Percentiles rank a stretch among this genome's conserved stretches.
Evolutionary conservation across 2,888 invertebrate species (phyloP).

Genomic region (Heterodera filipjevi): DNA sequence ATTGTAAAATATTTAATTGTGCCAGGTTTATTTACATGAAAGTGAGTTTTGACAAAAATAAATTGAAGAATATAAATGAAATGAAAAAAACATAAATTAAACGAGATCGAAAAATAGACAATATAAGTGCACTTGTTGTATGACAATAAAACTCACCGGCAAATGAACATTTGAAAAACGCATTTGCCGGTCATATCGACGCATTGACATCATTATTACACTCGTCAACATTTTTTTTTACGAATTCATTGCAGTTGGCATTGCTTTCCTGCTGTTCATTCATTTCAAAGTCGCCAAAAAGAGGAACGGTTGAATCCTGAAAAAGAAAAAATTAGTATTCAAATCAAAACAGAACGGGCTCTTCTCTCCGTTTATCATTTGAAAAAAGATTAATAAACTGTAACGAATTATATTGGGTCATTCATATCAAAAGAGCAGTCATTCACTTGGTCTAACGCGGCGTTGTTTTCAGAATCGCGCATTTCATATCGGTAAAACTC

Average conservation of each 20-base stretch:
- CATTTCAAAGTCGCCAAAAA: constrained; percentile 15
- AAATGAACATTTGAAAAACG: background rate
- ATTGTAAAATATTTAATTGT: too few relatives aligned
- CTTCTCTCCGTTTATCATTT: too few relatives aligned
- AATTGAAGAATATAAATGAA: background rate
- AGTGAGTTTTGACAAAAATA: too few relatives aligned
- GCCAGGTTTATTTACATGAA: too few relatives aligned
- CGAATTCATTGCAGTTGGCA: background rate
- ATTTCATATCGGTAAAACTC: constrained; percentile 37
- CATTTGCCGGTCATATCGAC: background rate
- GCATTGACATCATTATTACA: background rate
- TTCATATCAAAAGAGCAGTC: background rate
- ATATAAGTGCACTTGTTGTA: too few relatives aligned
- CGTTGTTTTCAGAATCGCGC: constrained; percentile 22
- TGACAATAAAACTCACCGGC: too few relatives aligned
- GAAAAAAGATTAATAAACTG: too few relatives aligned
- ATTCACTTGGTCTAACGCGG: background rate
- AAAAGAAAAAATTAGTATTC: background rate
- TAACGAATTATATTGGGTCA: too few relatives aligned
- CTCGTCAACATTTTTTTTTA: background rate
- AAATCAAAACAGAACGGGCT: background rate
- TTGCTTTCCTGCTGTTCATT: background rate
- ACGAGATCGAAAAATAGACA: too few relatives aligned
- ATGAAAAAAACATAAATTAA: background rate
- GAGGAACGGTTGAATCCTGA: constrained; percentile 20